Conservation (phyloP, 2,797 vertebrate genomes). For the Sebastes minor region DNA sequence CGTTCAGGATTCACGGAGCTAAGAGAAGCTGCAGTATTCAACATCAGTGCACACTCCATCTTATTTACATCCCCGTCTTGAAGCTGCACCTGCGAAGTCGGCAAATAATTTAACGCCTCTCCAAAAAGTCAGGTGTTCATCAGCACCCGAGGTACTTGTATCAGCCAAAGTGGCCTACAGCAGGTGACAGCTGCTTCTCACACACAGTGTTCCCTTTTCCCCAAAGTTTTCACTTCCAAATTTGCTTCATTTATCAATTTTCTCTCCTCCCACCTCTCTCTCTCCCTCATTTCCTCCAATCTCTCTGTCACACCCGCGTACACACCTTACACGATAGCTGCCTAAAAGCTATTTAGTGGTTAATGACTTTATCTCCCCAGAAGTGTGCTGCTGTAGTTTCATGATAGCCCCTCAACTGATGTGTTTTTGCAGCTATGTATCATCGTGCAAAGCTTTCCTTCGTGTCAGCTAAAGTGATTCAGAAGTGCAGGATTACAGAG, state of each 20-base stretch:
- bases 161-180: not conserved
- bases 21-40: not conserved
- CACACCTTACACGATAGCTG: slow-evolving; percentile 5
- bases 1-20: not conserved
- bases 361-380: slow-evolving; percentile 41
- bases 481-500: not conserved
- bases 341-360: slow-evolving; percentile 40
- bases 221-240: not conserved
- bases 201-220: not conserved
- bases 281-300: slow-evolving; percentile 24
- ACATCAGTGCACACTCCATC: not conserved
- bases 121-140: not conserved
- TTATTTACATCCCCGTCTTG: not conserved
- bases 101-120: not conserved
- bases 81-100: not conserved
- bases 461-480: not conserved
- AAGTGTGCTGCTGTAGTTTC: slow-evolving; percentile 15
- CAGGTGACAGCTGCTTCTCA: not conserved
- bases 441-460: not conserved
- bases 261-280: not conserved
- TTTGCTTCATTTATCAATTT: slow-evolving; percentile 23
- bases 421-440: slow-evolving; percentile 18
- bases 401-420: slow-evolving; percentile 20
- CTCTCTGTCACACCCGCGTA: slow-evolving; percentile 29
- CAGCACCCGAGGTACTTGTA: not conserved